These are phyloP conservation scores for Ia io DNA, from an alignment of 2,113 vertebrate genomes.

Conservation along the genomic window DNA sequence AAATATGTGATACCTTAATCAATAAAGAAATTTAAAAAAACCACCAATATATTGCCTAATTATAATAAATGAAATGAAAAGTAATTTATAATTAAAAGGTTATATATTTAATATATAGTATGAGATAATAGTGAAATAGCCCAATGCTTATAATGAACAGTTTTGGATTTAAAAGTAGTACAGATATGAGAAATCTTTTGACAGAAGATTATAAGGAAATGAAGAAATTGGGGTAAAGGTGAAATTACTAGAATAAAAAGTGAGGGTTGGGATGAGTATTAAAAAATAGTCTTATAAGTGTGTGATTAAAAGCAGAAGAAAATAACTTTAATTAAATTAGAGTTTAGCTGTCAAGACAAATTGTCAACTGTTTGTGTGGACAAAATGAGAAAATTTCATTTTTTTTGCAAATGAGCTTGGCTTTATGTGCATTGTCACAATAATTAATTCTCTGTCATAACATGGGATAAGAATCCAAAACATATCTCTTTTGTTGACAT, in stretches of 20 bases:
- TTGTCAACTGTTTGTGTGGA: not conserved
- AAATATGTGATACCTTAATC: too few species aligned
- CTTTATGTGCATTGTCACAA: not conserved
- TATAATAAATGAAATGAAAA: constrained; percentile 17
- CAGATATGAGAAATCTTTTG: not conserved
- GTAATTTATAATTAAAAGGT: not conserved
- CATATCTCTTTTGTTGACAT: not conserved
- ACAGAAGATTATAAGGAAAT: not conserved
- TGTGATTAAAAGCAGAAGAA: not conserved
- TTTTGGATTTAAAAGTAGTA: not conserved
- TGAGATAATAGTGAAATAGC: not conserved
- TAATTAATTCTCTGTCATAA: not conserved
- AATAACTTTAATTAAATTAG: not conserved
- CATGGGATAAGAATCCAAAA: not conserved
- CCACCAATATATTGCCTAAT: not conserved
- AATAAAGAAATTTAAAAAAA: constrained; percentile 39
- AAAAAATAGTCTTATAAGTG: not conserved
- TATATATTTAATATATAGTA: not conserved
- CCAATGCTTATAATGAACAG: not conserved
- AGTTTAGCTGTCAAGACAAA: not conserved
- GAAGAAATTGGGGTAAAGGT: not conserved
- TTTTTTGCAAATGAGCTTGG: not conserved
- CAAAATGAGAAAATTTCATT: not conserved
- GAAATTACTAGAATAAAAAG: not conserved
- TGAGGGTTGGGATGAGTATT: not conserved